Conservation (phyloP, 2,113 vertebrate genomes). For the Herpailurus yagouaroundi region DNA sequence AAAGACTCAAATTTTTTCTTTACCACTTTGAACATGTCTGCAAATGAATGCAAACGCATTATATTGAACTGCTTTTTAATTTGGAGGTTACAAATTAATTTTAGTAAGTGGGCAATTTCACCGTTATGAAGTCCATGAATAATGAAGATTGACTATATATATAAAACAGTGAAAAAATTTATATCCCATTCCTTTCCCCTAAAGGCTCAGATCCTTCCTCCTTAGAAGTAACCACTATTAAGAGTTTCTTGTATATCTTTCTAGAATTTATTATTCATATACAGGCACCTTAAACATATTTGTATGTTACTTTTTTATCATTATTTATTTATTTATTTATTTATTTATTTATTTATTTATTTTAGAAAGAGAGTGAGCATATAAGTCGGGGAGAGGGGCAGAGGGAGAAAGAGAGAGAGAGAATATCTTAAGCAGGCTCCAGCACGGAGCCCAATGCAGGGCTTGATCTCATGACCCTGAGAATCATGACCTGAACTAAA, state of each 20-base stretch:
- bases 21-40: background rate
- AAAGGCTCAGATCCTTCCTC: background rate
- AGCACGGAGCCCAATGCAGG: no score
- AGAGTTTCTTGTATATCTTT: background rate
- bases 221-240: background rate
- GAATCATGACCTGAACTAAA: no score
- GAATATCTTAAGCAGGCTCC: no score
- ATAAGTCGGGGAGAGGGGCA: no score
- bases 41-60: background rate
- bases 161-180: background rate
- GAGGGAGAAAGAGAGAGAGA: no score
- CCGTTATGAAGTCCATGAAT: background rate
- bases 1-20: background rate
- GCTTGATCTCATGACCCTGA: no score
- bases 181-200: background rate
- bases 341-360: background rate
- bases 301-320: background rate
- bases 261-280: background rate
- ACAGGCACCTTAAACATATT: background rate
- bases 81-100: background rate
- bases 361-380: no score
- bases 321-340: no score
- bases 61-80: background rate
- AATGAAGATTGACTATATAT: background rate
- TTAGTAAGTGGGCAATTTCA: background rate